Conservation (phyloP, 2,888 invertebrate genomes). For the Torymus texanus region DNA sequence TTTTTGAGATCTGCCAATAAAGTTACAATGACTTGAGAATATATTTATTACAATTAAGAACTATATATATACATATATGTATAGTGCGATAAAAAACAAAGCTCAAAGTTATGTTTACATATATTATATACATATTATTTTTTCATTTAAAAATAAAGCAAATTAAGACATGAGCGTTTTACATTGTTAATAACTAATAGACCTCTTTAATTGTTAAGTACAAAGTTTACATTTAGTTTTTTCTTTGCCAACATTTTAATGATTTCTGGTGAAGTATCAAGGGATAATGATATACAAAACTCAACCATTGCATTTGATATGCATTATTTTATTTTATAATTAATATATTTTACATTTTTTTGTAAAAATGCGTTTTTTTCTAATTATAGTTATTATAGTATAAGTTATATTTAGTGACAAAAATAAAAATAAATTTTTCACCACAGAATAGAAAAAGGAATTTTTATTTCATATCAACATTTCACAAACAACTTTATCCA, state of each 20-base stretch:
- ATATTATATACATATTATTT: no score
- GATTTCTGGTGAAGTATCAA: not conserved
- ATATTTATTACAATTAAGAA: not conserved
- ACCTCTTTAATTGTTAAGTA: no score
- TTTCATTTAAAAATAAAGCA: no score
- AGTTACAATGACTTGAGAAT: constrained; percentile 26
- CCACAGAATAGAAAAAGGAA: not conserved
- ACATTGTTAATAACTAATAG: not conserved
- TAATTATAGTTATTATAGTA: constrained; percentile 20
- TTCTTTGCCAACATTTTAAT: not conserved
- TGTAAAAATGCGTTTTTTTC: constrained; percentile 28
- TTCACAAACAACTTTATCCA: not conserved
- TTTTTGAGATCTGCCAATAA: constrained; percentile 38
- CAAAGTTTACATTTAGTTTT: not conserved
- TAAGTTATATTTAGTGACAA: constrained; percentile 13
- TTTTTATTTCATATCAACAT: not conserved
- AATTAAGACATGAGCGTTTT: no score
- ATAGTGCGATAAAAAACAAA: constrained; percentile 1
- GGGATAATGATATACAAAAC: constrained; percentile 15
- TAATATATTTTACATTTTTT: constrained; percentile 32
- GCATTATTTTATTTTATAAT: constrained; percentile 36
- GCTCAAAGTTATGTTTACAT: constrained; percentile 1
- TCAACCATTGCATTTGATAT: constrained; percentile 32
- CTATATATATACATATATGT: not conserved
- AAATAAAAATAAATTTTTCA: constrained; percentile 1